Evolutionary conservation across 2,113 vertebrate genomes (phyloP).

Genomic region (Corynorhinus townsendii): DNA sequence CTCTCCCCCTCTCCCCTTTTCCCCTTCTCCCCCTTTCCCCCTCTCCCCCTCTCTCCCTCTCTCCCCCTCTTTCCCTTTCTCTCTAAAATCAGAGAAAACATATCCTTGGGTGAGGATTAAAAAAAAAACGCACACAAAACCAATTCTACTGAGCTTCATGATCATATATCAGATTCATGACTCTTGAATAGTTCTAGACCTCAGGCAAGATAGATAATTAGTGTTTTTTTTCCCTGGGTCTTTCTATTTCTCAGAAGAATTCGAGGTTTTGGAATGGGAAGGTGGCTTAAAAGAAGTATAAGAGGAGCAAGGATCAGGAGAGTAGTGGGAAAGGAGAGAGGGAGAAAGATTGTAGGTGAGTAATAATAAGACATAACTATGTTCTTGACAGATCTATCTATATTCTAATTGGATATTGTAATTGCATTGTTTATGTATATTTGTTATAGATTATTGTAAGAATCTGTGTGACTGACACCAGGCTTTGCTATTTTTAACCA

Average conservation of each 20-base stretch:
- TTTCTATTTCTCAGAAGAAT: conserved; percentile 36
- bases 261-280: conserved; percentile 27
- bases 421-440: not conserved
- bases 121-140: not conserved
- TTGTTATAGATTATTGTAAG: not conserved
- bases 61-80: not conserved
- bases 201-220: not conserved
- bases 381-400: not conserved
- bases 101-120: not conserved
- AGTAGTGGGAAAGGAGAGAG: not conserved
- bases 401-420: not conserved
- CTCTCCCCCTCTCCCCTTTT: too few relatives aligned
- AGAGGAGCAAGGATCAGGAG: conserved; percentile 1
- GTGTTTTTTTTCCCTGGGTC: not conserved
- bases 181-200: not conserved
- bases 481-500: not conserved
- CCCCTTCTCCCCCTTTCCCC: too few relatives aligned
- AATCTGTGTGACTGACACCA: not conserved
- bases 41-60: too few relatives aligned
- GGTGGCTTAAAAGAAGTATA: conserved; percentile 7
- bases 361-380: not conserved
- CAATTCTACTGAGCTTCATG: not conserved
- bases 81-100: not conserved
- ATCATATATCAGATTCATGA: not conserved
- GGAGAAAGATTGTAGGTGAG: not conserved